Evolutionary conservation across 2,888 invertebrate species (phyloP).

Genomic region (Xestia xanthographa): DNA sequence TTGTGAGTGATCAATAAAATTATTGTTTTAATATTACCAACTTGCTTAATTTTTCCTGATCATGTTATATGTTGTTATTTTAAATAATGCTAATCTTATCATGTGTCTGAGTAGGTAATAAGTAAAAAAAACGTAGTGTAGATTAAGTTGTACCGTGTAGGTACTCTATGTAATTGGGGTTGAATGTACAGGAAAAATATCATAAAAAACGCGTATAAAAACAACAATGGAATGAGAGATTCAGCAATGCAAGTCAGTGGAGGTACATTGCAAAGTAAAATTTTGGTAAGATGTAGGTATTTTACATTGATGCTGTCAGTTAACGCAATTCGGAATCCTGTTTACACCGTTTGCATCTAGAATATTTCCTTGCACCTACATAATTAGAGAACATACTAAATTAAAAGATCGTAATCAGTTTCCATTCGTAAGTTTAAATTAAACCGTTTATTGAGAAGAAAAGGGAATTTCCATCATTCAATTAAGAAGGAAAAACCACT

Average conservation of each 20-base stretch:
- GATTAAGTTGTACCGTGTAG: background rate
- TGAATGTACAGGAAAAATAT: background rate
- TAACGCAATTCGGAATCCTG: too few relatives aligned
- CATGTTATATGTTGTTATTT: background rate
- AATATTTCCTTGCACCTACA: background rate
- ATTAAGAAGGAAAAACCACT: background rate
- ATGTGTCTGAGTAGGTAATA: background rate
- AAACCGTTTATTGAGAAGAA: background rate
- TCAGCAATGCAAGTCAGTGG: conserved; percentile 7
- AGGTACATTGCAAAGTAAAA: conserved; percentile 5
- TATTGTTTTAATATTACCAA: conserved; percentile 69
- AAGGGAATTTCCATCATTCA: conserved; percentile 6
- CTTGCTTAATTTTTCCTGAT: conserved; percentile 45
- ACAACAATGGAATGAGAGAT: conserved; percentile 1
- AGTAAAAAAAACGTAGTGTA: background rate
- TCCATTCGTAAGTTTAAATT: background rate
- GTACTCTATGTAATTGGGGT: background rate
- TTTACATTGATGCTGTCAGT: background rate
- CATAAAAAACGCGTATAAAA: background rate
- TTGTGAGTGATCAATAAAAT: conserved; percentile 83
- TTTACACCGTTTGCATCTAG: background rate
- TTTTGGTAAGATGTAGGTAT: background rate
- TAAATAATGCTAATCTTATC: background rate
- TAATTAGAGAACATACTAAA: too few relatives aligned
- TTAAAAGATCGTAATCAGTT: background rate